phyloP scores from a whole-genome alignment of 2,797 vertebrate genomes.

The Pteropus rufus region DNA sequence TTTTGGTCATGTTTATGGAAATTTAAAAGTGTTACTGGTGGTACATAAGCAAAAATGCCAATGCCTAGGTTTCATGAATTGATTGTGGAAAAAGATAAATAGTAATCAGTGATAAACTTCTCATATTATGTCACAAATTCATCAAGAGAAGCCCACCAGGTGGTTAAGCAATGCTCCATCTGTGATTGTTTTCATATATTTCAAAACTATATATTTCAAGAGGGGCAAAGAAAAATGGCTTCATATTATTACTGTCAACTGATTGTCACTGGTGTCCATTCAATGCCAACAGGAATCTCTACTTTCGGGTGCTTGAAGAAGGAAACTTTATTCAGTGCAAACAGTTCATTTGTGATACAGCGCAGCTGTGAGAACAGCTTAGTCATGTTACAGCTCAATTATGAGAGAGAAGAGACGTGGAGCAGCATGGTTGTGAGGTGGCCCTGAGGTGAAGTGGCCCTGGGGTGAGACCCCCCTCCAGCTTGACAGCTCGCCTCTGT shows the following conservation, averaged over 20 bases:
- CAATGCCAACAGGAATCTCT: too few relatives aligned
- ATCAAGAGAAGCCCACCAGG: conserved; percentile 53
- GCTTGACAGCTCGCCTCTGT: too few relatives aligned
- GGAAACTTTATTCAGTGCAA: too few relatives aligned
- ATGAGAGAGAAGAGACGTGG: too few relatives aligned
- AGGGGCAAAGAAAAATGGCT: not conserved
- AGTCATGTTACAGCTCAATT: too few relatives aligned
- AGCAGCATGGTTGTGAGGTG: too few relatives aligned
- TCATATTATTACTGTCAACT: not conserved
- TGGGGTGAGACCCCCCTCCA: too few relatives aligned
- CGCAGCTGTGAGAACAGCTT: too few relatives aligned
- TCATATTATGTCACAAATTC: conserved; percentile 53
- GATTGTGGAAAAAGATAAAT: conserved; percentile 18
- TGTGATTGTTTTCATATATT: conserved; percentile 42
- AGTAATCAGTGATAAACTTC: conserved; percentile 43
- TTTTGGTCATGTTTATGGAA: not conserved
- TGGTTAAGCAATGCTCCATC: conserved; percentile 47
- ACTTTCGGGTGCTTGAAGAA: too few relatives aligned
- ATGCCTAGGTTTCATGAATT: not conserved
- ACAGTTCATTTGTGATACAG: too few relatives aligned
- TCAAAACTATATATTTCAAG: conserved; percentile 26
- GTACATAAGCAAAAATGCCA: not conserved
- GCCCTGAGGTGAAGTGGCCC: too few relatives aligned
- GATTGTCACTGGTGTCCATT: too few relatives aligned
- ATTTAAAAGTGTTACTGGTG: not conserved